Percentiles rank a stretch among this genome's conserved stretches.
These are phyloP conservation scores for Acleris sparsana DNA, from an alignment of 2,888 invertebrate genomes.

Conservation along the genomic window DNA sequence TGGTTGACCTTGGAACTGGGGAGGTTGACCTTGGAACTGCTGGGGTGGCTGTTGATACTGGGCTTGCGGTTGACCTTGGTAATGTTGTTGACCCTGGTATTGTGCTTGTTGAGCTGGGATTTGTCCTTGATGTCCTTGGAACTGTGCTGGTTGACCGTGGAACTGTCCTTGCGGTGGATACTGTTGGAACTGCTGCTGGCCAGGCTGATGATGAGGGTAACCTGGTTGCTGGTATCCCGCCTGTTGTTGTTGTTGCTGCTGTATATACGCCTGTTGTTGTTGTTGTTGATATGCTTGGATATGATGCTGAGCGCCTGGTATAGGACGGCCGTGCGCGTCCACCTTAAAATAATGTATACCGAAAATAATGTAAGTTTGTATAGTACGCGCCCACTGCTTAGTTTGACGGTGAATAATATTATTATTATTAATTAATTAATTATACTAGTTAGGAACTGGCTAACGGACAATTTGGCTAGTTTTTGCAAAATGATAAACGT, in stretches of 20 bases:
- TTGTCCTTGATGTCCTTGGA: constrained; percentile 17
- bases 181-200: constrained; percentile 36
- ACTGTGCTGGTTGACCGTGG: constrained; percentile 35
- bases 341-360: constrained; percentile 51
- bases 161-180: constrained; percentile 38
- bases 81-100: constrained; percentile 38
- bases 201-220: constrained; percentile 49
- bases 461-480: no score
- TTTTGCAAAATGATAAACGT: no score
- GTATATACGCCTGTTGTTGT: constrained; percentile 38
- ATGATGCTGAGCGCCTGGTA: constrained; percentile 72
- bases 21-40: constrained; percentile 37
- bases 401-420: no score
- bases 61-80: constrained; percentile 17
- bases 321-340: constrained; percentile 68
- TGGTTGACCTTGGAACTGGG: constrained; percentile 36
- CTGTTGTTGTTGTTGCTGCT: constrained; percentile 43
- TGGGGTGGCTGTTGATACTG: constrained; percentile 34
- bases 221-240: constrained; percentile 38
- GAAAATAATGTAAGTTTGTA: no score
- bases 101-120: constrained; percentile 23
- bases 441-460: no score
- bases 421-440: no score
- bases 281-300: constrained; percentile 46
- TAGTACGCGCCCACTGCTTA: background rate